Conservation (phyloP, 2,888 invertebrate species). For the Folsomia candida region DNA sequence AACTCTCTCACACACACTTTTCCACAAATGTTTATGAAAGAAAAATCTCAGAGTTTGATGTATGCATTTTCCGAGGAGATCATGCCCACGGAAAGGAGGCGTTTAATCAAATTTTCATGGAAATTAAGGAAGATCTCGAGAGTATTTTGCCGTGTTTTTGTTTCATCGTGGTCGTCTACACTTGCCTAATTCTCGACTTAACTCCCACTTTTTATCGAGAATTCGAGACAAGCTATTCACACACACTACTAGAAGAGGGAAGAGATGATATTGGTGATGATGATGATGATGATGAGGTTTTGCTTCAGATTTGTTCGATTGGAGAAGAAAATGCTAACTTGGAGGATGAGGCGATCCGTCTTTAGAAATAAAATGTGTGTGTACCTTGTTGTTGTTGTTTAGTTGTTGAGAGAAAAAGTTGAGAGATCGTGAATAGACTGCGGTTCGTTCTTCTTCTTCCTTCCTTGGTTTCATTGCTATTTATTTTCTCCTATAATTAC, state of each 20-base stretch:
- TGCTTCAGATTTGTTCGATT: too few species aligned
- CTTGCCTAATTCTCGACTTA: too few species aligned
- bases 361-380: neutral
- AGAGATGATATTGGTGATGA: too few species aligned
- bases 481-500: neutral
- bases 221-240: too few species aligned
- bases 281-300: too few species aligned
- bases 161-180: too few species aligned
- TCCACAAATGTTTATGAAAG: neutral
- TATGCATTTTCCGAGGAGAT: neutral
- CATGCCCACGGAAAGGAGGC: neutral
- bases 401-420: neutral
- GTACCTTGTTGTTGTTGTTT: neutral
- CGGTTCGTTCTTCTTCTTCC: neutral
- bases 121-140: neutral
- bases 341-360: neutral
- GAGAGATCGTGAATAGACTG: neutral
- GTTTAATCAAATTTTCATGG: constrained; percentile 1
- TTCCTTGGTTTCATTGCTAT: neutral
- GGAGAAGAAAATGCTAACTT: too few species aligned
- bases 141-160: too few species aligned
- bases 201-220: too few species aligned
- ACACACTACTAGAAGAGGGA: too few species aligned
- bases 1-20: too few species aligned
- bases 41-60: too few species aligned